Base-by-base conservation (phyloP, 2,888 invertebrate genomes). In the Drosophila mulleri region DNA sequence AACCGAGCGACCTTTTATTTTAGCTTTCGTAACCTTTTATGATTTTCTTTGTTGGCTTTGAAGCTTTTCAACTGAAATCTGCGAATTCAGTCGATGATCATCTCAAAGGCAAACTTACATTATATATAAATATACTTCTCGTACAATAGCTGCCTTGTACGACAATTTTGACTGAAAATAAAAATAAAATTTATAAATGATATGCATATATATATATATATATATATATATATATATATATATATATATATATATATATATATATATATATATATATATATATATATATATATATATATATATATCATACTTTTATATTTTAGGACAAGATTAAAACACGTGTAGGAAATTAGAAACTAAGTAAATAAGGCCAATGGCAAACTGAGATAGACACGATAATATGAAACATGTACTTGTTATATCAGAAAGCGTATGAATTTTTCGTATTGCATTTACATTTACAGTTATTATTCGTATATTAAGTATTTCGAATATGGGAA, bases 401-500 rank as follows among this genome's bases (percentile, higher is more conserved):
- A 18, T 53, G 35, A 26, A 3, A 41, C 16, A 26, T 39, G 53
- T 20, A 53, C 58, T 71, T 59, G 54, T 59, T 65, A 39, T 44
- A 69, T 53, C 42, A 48, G 9, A 67, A 68, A 64, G 62, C 67
- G 57, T 63, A 69, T 67, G 66, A 60, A 64, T 75, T 62, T 67
- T 71, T 59, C 60, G 41, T 80, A 73, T 72, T 42, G 59, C 70
- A 58, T 70, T 65, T 73, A 76, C 69, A n/a, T 41, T 41, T 58
- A 78, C 66, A 59, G 53, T 62, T 48, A 62, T 56, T 57, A 84
- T 82, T 75, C 60, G 67, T 71, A 59, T 64, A 82, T 50, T 50
- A 89, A 84, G 75, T 83, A 89, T 86, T 88, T 86, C 75, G 81
- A 85, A 87, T 88, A 89, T 85, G 88, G 89, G 78, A 85, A 87